phyloP scores from a whole-genome alignment of 2,888 invertebrate species.

The Liposcelis brunnea region DNA sequence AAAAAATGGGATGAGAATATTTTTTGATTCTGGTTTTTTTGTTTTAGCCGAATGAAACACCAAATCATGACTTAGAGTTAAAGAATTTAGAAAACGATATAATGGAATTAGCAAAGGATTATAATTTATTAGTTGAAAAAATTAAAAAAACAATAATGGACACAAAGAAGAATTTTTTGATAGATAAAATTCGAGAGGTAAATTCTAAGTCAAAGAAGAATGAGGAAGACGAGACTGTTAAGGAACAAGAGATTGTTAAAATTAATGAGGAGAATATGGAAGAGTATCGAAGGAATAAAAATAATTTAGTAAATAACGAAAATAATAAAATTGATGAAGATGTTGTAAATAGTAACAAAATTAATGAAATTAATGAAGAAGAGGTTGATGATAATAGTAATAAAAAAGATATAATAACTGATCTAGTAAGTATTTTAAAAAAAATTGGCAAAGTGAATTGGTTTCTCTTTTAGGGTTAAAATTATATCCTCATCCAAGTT shows the following conservation, averaged over 20 bases:
- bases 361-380: slow-evolving; percentile 2
- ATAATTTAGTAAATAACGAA: slow-evolving; percentile 1
- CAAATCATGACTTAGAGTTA: no score
- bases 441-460: no score
- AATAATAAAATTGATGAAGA: slow-evolving; percentile 3
- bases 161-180: neutral
- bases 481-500: no score
- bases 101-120: no score
- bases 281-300: neutral
- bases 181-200: neutral
- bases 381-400: slow-evolving; percentile 2
- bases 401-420: slow-evolving; percentile 2
- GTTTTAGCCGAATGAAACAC: no score
- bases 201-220: no score
- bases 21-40: no score
- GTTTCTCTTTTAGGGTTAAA: neutral
- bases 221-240: no score
- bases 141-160: slow-evolving; percentile 2
- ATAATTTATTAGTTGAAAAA: slow-evolving; percentile 3
- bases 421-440: neutral
- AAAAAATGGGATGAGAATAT: no score
- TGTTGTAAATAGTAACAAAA: neutral
- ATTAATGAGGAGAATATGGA: neutral
- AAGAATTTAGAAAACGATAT: no score
- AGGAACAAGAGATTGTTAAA: no score